Conservation (phyloP, 2,888 invertebrate genomes). For the Lasioglossum lativentre region DNA sequence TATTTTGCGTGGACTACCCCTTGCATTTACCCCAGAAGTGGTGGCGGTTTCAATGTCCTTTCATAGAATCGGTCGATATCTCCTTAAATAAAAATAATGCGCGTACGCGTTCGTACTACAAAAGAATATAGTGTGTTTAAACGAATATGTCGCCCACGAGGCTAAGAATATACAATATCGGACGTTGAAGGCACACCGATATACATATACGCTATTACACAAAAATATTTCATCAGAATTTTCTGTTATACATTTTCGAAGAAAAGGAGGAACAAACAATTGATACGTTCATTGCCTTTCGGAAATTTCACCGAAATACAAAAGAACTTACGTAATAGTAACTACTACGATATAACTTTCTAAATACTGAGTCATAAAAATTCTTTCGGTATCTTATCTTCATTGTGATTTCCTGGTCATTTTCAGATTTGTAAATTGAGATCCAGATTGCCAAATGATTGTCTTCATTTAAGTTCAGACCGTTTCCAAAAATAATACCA, state of each 20-base stretch:
- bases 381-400: too few species aligned
- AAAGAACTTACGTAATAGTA: too few species aligned
- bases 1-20: slow-evolving; percentile 45
- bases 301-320: too few species aligned
- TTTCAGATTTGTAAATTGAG: too few species aligned
- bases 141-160: background rate
- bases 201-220: background rate
- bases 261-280: too few species aligned
- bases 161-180: background rate
- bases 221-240: background rate
- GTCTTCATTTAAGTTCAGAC: background rate
- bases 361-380: too few species aligned
- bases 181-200: background rate
- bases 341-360: too few species aligned
- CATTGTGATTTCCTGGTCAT: too few species aligned
- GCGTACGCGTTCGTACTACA: slow-evolving; percentile 27
- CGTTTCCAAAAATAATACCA: too few species aligned
- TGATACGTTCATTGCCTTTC: too few species aligned
- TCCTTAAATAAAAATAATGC: slow-evolving; percentile 56
- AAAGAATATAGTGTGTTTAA: slow-evolving; percentile 15
- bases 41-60: slow-evolving; percentile 53
- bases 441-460: too few species aligned
- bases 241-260: background rate
- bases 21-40: slow-evolving; percentile 44
- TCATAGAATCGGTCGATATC: slow-evolving; percentile 53